Evolutionary conservation across 2,888 invertebrate species (phyloP), one percentile per base, ranked within the genome.

Genomic region (Stenichneumon culpator): DNA sequence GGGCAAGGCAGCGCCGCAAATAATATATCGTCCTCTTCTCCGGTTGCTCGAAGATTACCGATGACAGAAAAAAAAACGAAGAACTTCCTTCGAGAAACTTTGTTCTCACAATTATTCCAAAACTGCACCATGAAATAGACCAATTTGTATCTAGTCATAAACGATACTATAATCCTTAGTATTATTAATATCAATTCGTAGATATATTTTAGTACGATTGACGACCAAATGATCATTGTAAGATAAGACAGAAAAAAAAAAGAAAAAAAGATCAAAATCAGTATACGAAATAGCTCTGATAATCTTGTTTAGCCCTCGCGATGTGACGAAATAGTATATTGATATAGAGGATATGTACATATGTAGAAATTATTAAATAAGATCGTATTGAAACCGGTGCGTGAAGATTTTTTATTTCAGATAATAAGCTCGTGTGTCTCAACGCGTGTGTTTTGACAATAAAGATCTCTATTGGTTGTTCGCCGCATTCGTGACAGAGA

Each of bases 1-100:
- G 93, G 93, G 93, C 65, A 91, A 86, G 83, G 87, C 88, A 28
- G 89, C 92, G 3, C 87, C 89, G 2, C 87, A 90, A 77, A 78
- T 90, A 54, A 86, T 94, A n/a, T 93, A 91, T 44, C 81, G 87
- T 50, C 91, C 92, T 67, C 77, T 93, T 14, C 77, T 92, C 19
- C 82, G 86, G 39, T 86, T 94, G 50, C 84, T 93, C 50, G 86
- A 89, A 50, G 86, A 89, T 77, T 91, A 92, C 86, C 87, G 88
- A 84, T 88, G 83, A 84, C 74, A 0, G 11, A 14, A 86, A 57
- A 52, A 74, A 60, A 69, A 47, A 2, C n/a, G 68, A 73, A 9
- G 28, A 32, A 70, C 19, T 19, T 68, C 78, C 3, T 19, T 9
- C 28, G 6, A 3, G 9, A 57, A 67, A 63, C 19, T 36, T 28